Base-by-base conservation (phyloP, 1,140 invertebrate species). In the Trinorchestia longiramus region DNA sequence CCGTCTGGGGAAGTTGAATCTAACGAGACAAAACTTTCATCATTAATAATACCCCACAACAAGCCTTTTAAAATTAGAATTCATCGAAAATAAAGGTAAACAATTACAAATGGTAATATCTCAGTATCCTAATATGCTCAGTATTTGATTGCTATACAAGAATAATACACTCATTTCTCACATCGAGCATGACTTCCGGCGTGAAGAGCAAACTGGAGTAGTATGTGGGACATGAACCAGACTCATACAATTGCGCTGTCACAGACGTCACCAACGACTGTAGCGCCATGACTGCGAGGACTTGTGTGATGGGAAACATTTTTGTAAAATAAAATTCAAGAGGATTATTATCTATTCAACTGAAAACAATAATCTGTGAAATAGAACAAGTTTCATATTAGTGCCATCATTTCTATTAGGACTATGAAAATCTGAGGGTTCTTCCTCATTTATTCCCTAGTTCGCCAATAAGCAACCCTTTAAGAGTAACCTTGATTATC, bases 131-230 rank as follows among this genome's bases (percentile, higher is more conserved):
- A n/a, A n/a, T n/a, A n/a, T n/a, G n/a, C n/a, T n/a, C n/a, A n/a
- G n/a, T n/a, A n/a, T n/a, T n/a, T n/a, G n/a, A n/a, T n/a, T n/a
- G n/a, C n/a, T n/a, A n/a, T n/a, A n/a, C n/a, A n/a, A n/a, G n/a
- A 90, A 90, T 43, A 90, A 42, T 36, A 42, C 28, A 42, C 11
- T 90, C 43, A 90, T 90, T 1, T 45, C 92, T 94, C 47, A 94
- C 92, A 94, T 94, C 92, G 36, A 94, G 92, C 92, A 94, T 94
- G 36, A 94, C 92, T 40, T 94, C 92, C n/a, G 92, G 92, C 40
- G 92, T 23, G 92, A 94, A 94, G 43, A 94, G 92, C 43, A 94
- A 19, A 45, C 43, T 47, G 36, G 92, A 94, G 44, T 94, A 94
- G 92, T 94, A 94, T 0, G 92, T 94, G 8, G 92, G 92, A 47